Evolutionary conservation across 2,113 vertebrate genomes (phyloP).

Genomic region (Bufo bufo): DNA sequence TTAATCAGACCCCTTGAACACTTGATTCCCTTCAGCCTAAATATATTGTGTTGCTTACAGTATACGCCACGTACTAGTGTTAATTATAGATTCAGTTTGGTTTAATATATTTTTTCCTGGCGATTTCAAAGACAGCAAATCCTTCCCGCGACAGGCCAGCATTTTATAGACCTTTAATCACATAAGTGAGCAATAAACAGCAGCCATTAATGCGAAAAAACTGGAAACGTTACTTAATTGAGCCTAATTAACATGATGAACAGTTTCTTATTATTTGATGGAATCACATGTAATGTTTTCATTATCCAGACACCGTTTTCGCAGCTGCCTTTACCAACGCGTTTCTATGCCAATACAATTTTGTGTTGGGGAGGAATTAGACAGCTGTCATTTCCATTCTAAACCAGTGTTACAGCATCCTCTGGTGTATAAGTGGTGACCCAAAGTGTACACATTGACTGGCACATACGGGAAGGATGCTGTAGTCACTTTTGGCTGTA

Average conservation of each 20-base stretch:
- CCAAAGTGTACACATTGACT: background rate
- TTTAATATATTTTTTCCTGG: background rate
- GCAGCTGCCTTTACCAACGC: constrained; percentile 15
- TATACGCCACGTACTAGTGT: background rate
- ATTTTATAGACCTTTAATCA: background rate
- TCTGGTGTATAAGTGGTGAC: background rate
- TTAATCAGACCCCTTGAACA: too few relatives aligned
- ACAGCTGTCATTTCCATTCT: background rate
- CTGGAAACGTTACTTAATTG: constrained; percentile 1
- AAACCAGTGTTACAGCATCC: background rate
- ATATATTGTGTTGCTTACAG: background rate
- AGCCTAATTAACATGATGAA: background rate
- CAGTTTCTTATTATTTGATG: background rate
- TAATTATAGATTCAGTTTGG: background rate
- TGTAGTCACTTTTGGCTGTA: background rate
- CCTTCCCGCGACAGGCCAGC: background rate
- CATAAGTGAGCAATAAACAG: background rate
- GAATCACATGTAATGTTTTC: constrained; percentile 6
- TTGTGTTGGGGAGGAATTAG: background rate
- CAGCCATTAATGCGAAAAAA: background rate
- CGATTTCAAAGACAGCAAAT: too few relatives aligned
- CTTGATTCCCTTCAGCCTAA: too few relatives aligned
- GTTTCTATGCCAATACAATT: background rate
- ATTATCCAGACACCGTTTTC: constrained; percentile 10
- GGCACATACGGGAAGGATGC: background rate